These are phyloP conservation scores for Yponomeuta sedellus DNA, from an alignment of 2,888 invertebrate species.

Conservation along the genomic window DNA sequence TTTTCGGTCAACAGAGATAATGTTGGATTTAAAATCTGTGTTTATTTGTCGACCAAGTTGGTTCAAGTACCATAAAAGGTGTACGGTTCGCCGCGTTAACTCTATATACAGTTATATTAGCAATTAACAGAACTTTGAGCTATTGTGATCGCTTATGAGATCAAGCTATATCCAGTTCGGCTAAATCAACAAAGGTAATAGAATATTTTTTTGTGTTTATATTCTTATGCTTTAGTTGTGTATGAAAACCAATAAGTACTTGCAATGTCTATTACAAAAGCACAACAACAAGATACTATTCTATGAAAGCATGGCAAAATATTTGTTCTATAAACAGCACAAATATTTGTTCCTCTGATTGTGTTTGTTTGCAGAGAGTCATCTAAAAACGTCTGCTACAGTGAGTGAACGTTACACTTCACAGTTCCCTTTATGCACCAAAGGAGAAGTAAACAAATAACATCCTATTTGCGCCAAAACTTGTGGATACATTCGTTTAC, in stretches of 20 bases:
- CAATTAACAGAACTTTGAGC: no score
- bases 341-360: conserved; percentile 59
- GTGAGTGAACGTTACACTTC: conserved; percentile 57
- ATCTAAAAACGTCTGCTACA: conserved; percentile 49
- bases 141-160: no score
- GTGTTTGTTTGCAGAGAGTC: conserved; percentile 61
- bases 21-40: neutral
- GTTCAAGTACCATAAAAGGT: no score
- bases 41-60: neutral
- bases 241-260: no score
- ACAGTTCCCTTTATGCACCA: conserved; percentile 56
- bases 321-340: conserved; percentile 17
- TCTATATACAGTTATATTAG: no score
- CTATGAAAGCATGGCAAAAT: neutral
- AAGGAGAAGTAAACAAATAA: conserved; percentile 58
- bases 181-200: no score
- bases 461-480: conserved; percentile 26
- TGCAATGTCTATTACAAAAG: no score
- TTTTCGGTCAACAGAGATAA: neutral
- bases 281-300: neutral
- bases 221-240: no score
- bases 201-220: no score
- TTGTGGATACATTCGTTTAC: neutral
- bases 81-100: no score
- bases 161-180: no score